Percentiles rank a stretch among this genome's conserved stretches.
These are phyloP conservation scores for Orthonevra nobilis DNA, from an alignment of 2,888 invertebrate genomes.

Conservation along the genomic window DNA sequence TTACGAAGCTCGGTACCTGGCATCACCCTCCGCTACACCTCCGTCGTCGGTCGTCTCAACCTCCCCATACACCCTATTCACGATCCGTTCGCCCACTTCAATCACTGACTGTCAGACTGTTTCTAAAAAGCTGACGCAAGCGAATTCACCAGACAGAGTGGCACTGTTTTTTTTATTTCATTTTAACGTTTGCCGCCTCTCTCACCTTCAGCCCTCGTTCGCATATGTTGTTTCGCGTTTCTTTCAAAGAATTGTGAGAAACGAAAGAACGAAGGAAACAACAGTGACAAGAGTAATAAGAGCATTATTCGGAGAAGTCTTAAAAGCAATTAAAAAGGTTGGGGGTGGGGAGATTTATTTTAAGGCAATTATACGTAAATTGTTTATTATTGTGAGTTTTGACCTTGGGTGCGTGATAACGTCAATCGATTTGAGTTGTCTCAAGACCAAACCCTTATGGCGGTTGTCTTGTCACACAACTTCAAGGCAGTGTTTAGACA, in stretches of 20 bases:
- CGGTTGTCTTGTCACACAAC: not conserved
- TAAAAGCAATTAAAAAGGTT: not conserved
- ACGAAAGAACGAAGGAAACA: not conserved
- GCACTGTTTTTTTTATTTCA: conserved; percentile 38
- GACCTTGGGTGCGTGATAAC: conserved; percentile 51
- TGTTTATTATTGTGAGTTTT: conserved; percentile 50
- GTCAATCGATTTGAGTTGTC: conserved; percentile 55
- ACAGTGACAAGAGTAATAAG: conserved; percentile 17
- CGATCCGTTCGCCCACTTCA: conserved; percentile 1
- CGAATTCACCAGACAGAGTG: conserved; percentile 60
- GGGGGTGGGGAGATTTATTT: conserved; percentile 1
- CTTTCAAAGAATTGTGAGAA: conserved; percentile 22
- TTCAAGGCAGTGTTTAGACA: too few relatives aligned
- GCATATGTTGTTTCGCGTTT: too few relatives aligned
- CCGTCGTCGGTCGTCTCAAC: too few relatives aligned
- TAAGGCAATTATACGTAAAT: conserved; percentile 45
- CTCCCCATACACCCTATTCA: not conserved
- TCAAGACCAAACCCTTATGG: not conserved
- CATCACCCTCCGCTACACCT: too few relatives aligned
- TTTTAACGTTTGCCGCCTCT: conserved; percentile 2
- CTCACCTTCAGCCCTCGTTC: not conserved
- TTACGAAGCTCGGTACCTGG: conserved; percentile 30
- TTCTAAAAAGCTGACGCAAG: conserved; percentile 60
- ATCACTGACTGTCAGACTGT: conserved; percentile 36
- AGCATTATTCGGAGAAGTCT: conserved; percentile 18